Percentiles rank a stretch among this genome's conserved stretches.
These are phyloP conservation scores for Corythornis cristatus DNA, from an alignment of 2,113 vertebrate species.

Conservation along the genomic window DNA sequence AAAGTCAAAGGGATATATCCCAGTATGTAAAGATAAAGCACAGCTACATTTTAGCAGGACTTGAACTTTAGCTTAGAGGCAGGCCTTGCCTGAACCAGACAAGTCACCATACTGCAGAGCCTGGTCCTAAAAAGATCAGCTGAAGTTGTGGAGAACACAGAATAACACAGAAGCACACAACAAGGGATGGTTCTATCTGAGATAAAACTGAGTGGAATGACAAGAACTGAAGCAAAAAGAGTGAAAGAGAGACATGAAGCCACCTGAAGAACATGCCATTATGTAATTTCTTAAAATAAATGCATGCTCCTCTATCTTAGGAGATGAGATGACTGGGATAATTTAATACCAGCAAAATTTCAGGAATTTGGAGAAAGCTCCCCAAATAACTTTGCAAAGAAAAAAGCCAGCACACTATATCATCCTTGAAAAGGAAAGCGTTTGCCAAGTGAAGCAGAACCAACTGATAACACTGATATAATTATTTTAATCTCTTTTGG, in stretches of 20 bases:
- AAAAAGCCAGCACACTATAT: neutral
- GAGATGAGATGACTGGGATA: conserved; percentile 12
- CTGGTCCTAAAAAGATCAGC: neutral
- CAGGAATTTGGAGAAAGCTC: conserved; percentile 18
- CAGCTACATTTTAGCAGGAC: neutral
- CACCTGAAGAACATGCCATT: neutral
- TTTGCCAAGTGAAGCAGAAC: conserved; percentile 23
- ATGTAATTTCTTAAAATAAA: conserved; percentile 45
- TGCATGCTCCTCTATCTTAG: neutral
- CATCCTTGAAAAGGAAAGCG: neutral
- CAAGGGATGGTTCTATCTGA: neutral
- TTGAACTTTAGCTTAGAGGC: neutral
- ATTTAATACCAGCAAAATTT: conserved; percentile 33
- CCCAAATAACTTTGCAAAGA: conserved; percentile 20
- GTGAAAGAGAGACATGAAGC: neutral
- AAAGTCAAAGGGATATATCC: neutral
- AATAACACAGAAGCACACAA: neutral
- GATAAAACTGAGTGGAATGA: neutral
- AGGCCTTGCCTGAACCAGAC: neutral
- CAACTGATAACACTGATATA: neutral
- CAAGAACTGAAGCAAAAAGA: neutral
- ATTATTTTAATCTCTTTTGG: neutral
- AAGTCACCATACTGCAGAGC: neutral
- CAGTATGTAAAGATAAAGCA: neutral
- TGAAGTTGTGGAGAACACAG: neutral